Evolutionary conservation across 2,113 vertebrate species (phyloP), one percentile per base, ranked within the genome.

Genomic region (Meles meles): DNA sequence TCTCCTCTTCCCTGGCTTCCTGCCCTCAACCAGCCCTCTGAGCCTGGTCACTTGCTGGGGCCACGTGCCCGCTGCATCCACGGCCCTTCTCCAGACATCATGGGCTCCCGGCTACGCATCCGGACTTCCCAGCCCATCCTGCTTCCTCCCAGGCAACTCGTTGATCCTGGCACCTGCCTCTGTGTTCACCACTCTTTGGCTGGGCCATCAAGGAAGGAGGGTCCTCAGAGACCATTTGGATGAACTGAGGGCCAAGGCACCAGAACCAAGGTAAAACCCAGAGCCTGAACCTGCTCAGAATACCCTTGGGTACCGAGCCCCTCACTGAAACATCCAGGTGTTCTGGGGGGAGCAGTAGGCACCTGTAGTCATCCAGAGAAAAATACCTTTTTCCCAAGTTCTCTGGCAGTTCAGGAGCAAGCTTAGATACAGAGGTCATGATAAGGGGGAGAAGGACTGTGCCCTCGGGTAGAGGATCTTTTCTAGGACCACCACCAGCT

Each of bases 41-140:
- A 57, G 37, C 77, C 84, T 37, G 7, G 6, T 65, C 6, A 5
- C 77, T 49, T 34, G 23, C 18, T 25, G 3, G 9, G 2, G 63
- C 49, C 21, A 2, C 1, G 2, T 59, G 7, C 25, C 2, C 2
- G 14, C 8, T 7, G 44, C 7, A 15, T n/a, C 57, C 4, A 0
- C 4, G 6, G 10, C 65, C 29, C 34, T 31, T 42, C 12, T 31
- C 61, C 47, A 29, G 15, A 39, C 59, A 10, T 7, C 4, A 3
- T 7, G 8, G 47, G 47, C 37, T 47, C 84, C 25, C 31, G 39
- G 34, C 44, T 69, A 42, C 2, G 2, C 1, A 23, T 39, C 27
- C 65, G 23, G 79, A 49, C 47, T 23, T 9, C 57, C 49, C 31
- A 12, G 17, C n/a, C 31, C 47, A 0, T 9, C 34, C 63, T 5